Evolutionary conservation across 2,113 vertebrate genomes (phyloP).

Genomic region (Herpetotheres cachinnans): DNA sequence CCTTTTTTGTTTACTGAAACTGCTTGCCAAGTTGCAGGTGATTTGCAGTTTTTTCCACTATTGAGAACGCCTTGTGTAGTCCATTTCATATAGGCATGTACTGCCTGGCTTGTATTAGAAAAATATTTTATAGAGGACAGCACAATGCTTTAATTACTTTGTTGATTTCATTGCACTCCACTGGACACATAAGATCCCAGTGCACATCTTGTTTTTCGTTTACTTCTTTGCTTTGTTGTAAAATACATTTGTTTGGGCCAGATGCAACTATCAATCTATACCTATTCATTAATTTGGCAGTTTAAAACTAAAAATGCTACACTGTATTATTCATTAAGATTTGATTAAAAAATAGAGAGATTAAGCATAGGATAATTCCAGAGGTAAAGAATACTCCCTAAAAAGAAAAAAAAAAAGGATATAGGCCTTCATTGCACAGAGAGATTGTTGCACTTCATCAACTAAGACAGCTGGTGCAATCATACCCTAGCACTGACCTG

Average conservation of each 20-base stretch:
- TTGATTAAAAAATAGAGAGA: background rate
- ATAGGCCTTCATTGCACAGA: background rate
- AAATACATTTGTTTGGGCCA: background rate
- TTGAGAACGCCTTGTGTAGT: slow-evolving; percentile 14
- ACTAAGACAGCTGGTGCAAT: background rate
- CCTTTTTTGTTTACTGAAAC: background rate
- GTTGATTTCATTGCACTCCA: background rate
- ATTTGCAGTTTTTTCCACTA: slow-evolving; percentile 30
- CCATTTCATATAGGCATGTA: slow-evolving; percentile 27
- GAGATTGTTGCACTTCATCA: background rate
- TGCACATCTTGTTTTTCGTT: background rate
- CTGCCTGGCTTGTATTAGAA: slow-evolving; percentile 13
- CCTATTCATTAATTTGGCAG: background rate
- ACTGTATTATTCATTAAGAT: background rate
- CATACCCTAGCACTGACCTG: background rate
- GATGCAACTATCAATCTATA: background rate
- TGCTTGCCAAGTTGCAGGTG: slow-evolving; percentile 26
- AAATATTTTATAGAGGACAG: slow-evolving; percentile 11
- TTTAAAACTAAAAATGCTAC: background rate
- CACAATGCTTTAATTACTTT: slow-evolving; percentile 14
- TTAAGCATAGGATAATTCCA: background rate
- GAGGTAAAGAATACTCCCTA: background rate
- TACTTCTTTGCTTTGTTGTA: background rate
- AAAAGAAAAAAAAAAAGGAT: background rate
- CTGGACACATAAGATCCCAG: background rate